These are phyloP conservation scores for Actenoides lindsayi DNA, from an alignment of 2,113 vertebrate genomes.

Conservation along the genomic window DNA sequence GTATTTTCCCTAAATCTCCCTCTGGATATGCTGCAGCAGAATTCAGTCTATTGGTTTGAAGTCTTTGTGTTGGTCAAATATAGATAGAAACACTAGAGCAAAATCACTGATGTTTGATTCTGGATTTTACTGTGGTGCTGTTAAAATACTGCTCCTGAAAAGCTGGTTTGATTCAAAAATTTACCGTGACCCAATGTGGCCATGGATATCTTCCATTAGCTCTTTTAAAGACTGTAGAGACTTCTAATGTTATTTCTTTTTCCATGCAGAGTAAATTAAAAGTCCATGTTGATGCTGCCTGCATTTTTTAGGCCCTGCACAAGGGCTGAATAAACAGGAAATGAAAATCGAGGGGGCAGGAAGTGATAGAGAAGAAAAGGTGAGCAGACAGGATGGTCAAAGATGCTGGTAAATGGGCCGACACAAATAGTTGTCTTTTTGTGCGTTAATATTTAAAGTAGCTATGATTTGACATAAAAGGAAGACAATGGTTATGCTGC, in stretches of 20 bases:
- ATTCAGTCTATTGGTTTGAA: not conserved
- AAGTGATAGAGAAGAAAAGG: not conserved
- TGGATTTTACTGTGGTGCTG: not conserved
- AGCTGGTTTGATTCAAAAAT: not conserved
- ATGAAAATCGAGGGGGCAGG: not conserved
- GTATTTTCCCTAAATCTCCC: not conserved
- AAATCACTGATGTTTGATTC: not conserved
- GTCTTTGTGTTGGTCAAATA: not conserved
- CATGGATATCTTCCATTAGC: not conserved
- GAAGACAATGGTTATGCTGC: not conserved
- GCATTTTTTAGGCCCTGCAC: slow-evolving; percentile 6
- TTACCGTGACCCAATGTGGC: not conserved
- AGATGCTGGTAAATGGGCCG: not conserved
- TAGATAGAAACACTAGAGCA: not conserved
- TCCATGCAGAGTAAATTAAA: not conserved
- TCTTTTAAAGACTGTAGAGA: not conserved
- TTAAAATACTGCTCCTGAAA: not conserved
- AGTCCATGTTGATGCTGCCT: not conserved
- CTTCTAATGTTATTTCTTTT: not conserved
- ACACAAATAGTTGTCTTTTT: not conserved
- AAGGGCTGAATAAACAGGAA: slow-evolving; percentile 33
- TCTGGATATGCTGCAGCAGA: not conserved
- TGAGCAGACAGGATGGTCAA: not conserved
- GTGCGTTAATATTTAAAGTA: not conserved
- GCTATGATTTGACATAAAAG: not conserved